phyloP scores from a whole-genome alignment of 2,113 vertebrate species.

The Trogon surrucura region DNA sequence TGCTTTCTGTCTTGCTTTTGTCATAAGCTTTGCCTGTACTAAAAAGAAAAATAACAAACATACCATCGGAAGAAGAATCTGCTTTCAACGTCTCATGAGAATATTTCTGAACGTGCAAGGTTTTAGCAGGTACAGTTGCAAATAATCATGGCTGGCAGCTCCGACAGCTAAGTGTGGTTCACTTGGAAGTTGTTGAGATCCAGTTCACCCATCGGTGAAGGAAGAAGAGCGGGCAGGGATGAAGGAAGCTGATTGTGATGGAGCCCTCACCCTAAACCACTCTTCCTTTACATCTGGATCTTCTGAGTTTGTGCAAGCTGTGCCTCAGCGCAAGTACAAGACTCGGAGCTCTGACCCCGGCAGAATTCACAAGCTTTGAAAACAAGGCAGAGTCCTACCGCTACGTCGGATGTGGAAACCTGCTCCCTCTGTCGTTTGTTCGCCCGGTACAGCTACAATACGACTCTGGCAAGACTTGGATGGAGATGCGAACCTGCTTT shows the following conservation, averaged over 20 bases:
- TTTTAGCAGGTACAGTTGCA: background rate
- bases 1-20: background rate
- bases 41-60: too few species aligned
- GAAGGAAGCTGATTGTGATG: background rate
- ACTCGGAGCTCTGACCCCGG: background rate
- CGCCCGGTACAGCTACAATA: background rate
- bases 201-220: background rate
- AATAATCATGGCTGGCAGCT: background rate
- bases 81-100: rapidly evolving
- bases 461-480: background rate
- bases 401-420: background rate
- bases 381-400: background rate
- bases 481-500: background rate
- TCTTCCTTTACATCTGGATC: background rate
- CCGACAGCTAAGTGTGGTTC: background rate
- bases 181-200: background rate
- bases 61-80: background rate
- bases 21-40: background rate
- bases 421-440: background rate
- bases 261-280: background rate
- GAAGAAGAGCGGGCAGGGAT: background rate
- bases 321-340: rapidly evolving
- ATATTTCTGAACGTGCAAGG: background rate
- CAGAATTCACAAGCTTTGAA: background rate
- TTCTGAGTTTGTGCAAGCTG: background rate